These are phyloP conservation scores for Aporophyla nigra DNA, from an alignment of 2,888 invertebrate species.

Conservation along the genomic window DNA sequence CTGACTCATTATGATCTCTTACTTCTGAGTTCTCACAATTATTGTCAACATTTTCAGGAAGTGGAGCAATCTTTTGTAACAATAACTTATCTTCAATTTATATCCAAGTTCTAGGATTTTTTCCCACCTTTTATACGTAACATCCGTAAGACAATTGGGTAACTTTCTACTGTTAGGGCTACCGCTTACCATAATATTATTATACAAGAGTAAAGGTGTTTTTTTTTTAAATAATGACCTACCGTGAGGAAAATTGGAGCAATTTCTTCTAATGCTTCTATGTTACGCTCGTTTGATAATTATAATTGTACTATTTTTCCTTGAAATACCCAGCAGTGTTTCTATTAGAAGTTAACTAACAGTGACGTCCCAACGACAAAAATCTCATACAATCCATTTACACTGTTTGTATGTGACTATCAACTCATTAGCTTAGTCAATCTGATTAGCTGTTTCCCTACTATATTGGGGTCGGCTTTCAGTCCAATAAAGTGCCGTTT, in stretches of 20 bases:
- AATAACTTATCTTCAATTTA: slow-evolving; percentile 51
- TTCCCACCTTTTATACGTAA: slow-evolving; percentile 61
- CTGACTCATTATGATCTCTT: slow-evolving; percentile 12
- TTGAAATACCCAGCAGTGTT: not conserved
- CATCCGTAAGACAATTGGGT: slow-evolving; percentile 51
- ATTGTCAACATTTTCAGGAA: slow-evolving; percentile 56
- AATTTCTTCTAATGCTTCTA: slow-evolving; percentile 19
- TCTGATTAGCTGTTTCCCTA: too few species aligned
- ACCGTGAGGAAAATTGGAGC: slow-evolving; percentile 29
- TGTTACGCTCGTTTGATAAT: slow-evolving; percentile 8
- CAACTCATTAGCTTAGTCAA: too few species aligned
- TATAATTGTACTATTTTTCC: slow-evolving; percentile 18
- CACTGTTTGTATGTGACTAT: too few species aligned
- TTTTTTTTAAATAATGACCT: slow-evolving; percentile 16
- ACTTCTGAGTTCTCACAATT: slow-evolving; percentile 32
- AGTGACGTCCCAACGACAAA: not conserved
- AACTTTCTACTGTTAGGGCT: slow-evolving; percentile 59
- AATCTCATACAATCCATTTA: not conserved
- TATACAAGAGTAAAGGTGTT: slow-evolving; percentile 23
- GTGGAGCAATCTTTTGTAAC: slow-evolving; percentile 40
- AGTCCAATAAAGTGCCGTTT: too few species aligned
- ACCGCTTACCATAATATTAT: slow-evolving; percentile 10
- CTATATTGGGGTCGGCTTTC: not conserved
- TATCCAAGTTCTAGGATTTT: slow-evolving; percentile 21
- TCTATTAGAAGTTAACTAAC: too few species aligned